phyloP scores from a whole-genome alignment of 2,888 invertebrate species.

The Pharmacophagus antenor region DNA sequence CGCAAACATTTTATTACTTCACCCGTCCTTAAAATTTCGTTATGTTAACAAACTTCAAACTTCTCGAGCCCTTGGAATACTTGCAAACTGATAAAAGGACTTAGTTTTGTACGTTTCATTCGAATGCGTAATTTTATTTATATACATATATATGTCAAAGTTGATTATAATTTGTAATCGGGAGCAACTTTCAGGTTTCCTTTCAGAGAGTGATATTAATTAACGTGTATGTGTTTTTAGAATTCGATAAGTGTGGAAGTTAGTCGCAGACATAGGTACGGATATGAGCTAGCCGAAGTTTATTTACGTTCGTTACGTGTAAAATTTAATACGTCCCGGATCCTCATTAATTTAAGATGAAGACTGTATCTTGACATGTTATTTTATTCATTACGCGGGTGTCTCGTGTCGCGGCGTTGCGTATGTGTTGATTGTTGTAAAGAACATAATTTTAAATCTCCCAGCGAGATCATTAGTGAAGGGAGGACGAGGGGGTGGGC shows the following conservation, averaged over 20 bases:
- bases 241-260: constrained; percentile 68
- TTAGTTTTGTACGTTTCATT: constrained; percentile 51
- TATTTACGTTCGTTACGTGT: constrained; percentile 72
- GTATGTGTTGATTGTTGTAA: constrained; percentile 73
- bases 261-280: constrained; percentile 39
- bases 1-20: constrained; percentile 9
- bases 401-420: constrained; percentile 59
- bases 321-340: constrained; percentile 74
- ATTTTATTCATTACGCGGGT: constrained; percentile 77
- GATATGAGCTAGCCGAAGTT: constrained; percentile 51
- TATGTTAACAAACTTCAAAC: constrained; percentile 58
- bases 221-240: constrained; percentile 65
- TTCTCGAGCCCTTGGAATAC: constrained; percentile 46
- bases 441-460: constrained; percentile 75
- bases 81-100: constrained; percentile 53
- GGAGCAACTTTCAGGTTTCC: constrained; percentile 69
- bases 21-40: constrained; percentile 30
- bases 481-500: constrained; percentile 38
- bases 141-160: constrained; percentile 45
- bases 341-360: constrained; percentile 79
- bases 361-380: constrained; percentile 76
- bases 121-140: constrained; percentile 55
- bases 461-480: constrained; percentile 67
- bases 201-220: constrained; percentile 73
- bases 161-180: constrained; percentile 62